Evolutionary conservation across 2,888 invertebrate species (phyloP), one percentile per base, ranked within the genome.

Genomic region (Lithosia quadra): DNA sequence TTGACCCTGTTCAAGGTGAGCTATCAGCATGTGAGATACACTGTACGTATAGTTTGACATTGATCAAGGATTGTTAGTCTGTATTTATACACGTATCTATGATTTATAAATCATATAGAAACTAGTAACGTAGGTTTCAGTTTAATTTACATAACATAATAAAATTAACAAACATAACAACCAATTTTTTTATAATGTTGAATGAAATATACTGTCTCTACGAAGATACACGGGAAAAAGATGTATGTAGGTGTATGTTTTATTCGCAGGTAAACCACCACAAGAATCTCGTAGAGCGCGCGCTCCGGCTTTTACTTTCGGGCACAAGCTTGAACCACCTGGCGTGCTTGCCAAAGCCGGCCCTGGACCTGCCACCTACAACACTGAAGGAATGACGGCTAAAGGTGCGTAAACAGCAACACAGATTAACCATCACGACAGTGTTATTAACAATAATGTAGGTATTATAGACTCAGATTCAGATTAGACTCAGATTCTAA

Each of bases 301-400:
- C 68, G 97, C 98, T 0, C 98, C 98, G 8, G 97, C 98, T 0
- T 98, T 97, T 86, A 97, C 97, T 63, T 98, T 98, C 88, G 98
- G 98, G 0, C 96, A 97, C 55, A 96, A 95, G 80, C 92, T 94
- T n/a, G 96, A 95, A 61, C 88, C 93, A 43, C 95, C 96, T 39
- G 91, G 90, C 2, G 90, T 92, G 79, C 92, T 89, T 66, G 92
- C 95, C 68, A 96, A 96, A 78, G 93, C 96, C 59, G 98, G 98
- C 39, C 98, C 98, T 2, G 98, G 98, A 24, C 98, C 98, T 21
- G 98, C 98, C n/a, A 97, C 97, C 75, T 98, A 98, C 91, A 98
- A 98, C 89, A 97, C 98, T 61, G 97, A 97, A 77, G 98, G 98
- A 72, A 96, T 98, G 86, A 97, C 97, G 67, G 96, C 97, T 58